These are phyloP conservation scores for Copsychus sechellarum DNA, from an alignment of 2,113 vertebrate genomes.

Conservation along the genomic window DNA sequence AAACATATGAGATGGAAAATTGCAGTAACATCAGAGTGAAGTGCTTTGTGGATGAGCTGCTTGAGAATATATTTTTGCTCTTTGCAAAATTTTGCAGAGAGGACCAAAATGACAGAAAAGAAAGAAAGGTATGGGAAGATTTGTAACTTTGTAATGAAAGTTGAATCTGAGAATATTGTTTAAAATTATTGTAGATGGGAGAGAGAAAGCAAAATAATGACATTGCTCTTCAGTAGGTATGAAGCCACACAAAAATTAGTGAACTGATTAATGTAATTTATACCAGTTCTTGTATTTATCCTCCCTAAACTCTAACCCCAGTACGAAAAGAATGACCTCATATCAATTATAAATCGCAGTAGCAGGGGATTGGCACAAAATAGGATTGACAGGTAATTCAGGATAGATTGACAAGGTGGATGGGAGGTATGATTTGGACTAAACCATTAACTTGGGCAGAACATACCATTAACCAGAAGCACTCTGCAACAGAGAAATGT, in stretches of 20 bases:
- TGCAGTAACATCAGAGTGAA: not conserved
- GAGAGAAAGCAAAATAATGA: not conserved
- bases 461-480: no score
- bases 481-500: no score
- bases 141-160: not conserved
- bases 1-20: conserved; percentile 25
- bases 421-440: no score
- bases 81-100: not conserved
- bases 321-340: not conserved
- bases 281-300: not conserved
- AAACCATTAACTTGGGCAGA: no score
- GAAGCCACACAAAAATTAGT: not conserved
- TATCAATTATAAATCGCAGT: not conserved
- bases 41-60: not conserved
- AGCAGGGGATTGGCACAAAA: no score
- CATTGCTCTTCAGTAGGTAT: not conserved
- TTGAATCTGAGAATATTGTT: not conserved
- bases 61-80: not conserved
- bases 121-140: not conserved
- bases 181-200: not conserved
- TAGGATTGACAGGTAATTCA: no score
- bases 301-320: not conserved
- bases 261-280: not conserved
- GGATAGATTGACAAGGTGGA: no score
- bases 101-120: not conserved